A percentile compares a stretch with the other conserved stretches of the same genome.
Evolutionary conservation across 2,797 vertebrate genomes (phyloP).

Genomic region (Nyctalus aviator): DNA sequence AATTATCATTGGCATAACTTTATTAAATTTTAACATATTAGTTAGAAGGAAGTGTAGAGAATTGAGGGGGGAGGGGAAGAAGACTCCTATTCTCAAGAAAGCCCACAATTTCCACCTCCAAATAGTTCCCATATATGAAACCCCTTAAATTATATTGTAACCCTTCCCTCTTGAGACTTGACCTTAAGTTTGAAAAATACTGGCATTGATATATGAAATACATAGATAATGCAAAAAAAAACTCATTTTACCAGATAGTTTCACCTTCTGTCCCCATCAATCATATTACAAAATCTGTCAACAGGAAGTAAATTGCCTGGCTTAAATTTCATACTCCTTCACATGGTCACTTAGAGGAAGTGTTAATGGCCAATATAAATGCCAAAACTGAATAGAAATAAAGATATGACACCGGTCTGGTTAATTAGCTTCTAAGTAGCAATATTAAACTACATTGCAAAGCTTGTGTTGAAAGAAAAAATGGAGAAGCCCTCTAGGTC

Average conservation of each 20-base stretch:
- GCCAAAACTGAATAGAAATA: constrained; percentile 10
- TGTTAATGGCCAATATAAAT: constrained; percentile 51
- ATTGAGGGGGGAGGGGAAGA: background rate
- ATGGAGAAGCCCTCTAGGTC: background rate
- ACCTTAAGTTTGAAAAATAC: constrained; percentile 70
- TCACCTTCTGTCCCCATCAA: constrained; percentile 77
- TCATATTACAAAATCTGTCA: constrained; percentile 78
- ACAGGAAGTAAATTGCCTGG: constrained; percentile 61
- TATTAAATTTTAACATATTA: constrained; percentile 21
- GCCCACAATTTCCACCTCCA: background rate
- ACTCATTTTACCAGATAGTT: constrained; percentile 72
- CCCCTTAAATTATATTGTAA: constrained; percentile 66
- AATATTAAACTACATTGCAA: constrained; percentile 27
- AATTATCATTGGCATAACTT: background rate
- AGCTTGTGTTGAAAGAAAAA: background rate
- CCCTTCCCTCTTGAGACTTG: constrained; percentile 63
- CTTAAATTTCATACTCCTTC: constrained; percentile 58
- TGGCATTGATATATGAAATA: constrained; percentile 80
- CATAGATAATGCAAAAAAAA: constrained; percentile 78
- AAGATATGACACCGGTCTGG: background rate
- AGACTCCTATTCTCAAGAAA: background rate
- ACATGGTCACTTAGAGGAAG: constrained; percentile 11
- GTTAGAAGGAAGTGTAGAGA: background rate
- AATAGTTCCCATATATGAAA: background rate
- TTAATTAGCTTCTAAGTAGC: constrained; percentile 14